Evolutionary conservation across 2,888 invertebrate species (phyloP).

Genomic region (Azorinus chamasolen): DNA sequence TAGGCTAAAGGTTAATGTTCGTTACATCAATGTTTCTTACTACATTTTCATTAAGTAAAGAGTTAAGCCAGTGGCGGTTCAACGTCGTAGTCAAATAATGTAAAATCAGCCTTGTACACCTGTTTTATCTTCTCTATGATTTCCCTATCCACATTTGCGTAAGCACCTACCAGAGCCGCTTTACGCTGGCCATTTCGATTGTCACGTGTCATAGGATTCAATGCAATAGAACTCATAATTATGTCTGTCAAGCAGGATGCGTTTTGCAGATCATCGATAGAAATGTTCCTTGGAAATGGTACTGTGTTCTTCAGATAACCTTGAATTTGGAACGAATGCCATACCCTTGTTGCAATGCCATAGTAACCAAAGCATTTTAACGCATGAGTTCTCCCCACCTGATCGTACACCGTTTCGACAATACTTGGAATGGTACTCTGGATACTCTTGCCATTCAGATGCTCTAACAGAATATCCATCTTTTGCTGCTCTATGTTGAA

Average conservation of each 20-base stretch:
- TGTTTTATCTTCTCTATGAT: background rate
- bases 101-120: background rate
- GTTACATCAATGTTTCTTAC: too few species aligned
- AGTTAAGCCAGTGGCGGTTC: too few species aligned
- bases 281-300: background rate
- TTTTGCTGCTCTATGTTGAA: background rate
- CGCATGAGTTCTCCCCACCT: background rate
- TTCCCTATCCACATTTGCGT: background rate
- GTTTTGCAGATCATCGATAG: background rate
- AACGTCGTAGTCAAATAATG: background rate
- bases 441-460: background rate
- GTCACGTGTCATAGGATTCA: background rate
- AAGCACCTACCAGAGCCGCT: background rate
- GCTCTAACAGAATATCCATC: background rate
- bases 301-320: background rate
- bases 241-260: background rate
- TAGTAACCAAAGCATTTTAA: background rate
- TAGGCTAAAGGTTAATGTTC: too few species aligned
- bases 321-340: too few species aligned
- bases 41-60: too few species aligned
- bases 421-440: background rate
- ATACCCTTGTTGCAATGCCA: background rate
- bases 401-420: background rate
- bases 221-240: background rate
- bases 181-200: background rate